phyloP scores from a whole-genome alignment of 2,113 vertebrate species.

The Onychostruthus taczanowskii region DNA sequence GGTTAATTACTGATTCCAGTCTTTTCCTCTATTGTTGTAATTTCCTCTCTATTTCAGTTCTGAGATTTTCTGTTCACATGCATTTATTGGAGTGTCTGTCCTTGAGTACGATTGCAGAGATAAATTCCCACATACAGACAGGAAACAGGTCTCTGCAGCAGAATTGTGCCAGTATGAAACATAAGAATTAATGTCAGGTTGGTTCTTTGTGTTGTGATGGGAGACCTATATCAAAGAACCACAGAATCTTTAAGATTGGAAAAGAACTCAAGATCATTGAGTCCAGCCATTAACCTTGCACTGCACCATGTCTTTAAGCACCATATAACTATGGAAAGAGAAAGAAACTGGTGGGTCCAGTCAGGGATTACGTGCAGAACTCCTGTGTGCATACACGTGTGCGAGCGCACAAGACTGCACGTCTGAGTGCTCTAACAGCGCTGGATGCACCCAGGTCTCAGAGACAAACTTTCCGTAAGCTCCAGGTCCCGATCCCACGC shows the following conservation, averaged over 20 bases:
- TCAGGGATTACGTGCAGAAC: accelerated
- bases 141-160: not conserved
- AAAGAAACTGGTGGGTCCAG: not conserved
- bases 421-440: accelerated
- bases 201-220: too few relatives aligned
- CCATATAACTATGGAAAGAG: accelerated
- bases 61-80: not conserved
- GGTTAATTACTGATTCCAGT: not conserved
- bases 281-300: not conserved
- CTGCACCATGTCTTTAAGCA: not conserved
- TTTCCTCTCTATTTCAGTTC: not conserved
- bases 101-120: accelerated
- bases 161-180: accelerated
- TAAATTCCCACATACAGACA: too few relatives aligned
- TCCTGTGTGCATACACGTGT: accelerated
- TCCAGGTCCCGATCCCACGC: accelerated
- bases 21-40: not conserved
- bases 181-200: too few relatives aligned
- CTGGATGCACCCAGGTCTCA: too few relatives aligned
- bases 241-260: not conserved
- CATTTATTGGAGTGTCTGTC: not conserved
- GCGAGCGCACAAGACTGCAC: not conserved
- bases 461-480: not conserved
- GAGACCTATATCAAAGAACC: not conserved
- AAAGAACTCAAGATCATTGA: not conserved